Conservation (phyloP, 2,888 invertebrate genomes). For the Gnatocerus cornutus region DNA sequence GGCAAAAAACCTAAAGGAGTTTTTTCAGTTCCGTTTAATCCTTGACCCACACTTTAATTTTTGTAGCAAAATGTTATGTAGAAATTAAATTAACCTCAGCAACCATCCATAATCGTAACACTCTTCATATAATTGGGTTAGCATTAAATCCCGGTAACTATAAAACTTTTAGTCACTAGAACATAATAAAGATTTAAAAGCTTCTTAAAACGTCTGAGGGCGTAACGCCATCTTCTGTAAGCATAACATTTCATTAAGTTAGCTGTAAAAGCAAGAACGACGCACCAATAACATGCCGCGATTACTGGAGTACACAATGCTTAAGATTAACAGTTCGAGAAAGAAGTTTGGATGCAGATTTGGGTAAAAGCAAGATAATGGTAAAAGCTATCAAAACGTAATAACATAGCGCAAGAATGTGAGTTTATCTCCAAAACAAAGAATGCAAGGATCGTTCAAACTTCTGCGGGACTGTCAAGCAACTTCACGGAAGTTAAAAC, state of each 20-base stretch:
- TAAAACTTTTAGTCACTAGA: slow-evolving; percentile 39
- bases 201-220: slow-evolving; percentile 47
- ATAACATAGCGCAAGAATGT: background rate
- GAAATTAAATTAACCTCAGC: background rate
- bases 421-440: slow-evolving; percentile 1
- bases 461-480: background rate
- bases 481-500: slow-evolving; percentile 4
- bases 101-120: background rate
- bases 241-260: slow-evolving; percentile 49
- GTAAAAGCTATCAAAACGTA: background rate
- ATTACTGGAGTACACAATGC: slow-evolving; percentile 35
- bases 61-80: slow-evolving; percentile 25
- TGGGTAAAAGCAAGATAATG: background rate
- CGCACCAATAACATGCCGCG: slow-evolving; percentile 42
- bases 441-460: background rate
- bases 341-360: slow-evolving; percentile 14
- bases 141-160: slow-evolving; percentile 15
- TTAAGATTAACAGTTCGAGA: slow-evolving; percentile 19
- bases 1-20: slow-evolving; percentile 23
- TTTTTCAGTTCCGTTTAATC: slow-evolving; percentile 37
- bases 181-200: slow-evolving; percentile 50
- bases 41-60: slow-evolving; percentile 35
- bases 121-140: slow-evolving; percentile 9
- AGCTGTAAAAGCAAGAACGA: slow-evolving; percentile 46
- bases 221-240: slow-evolving; percentile 41